Base-by-base conservation (phyloP, 2,113 vertebrate genomes). In the Neotoma lepida region DNA sequence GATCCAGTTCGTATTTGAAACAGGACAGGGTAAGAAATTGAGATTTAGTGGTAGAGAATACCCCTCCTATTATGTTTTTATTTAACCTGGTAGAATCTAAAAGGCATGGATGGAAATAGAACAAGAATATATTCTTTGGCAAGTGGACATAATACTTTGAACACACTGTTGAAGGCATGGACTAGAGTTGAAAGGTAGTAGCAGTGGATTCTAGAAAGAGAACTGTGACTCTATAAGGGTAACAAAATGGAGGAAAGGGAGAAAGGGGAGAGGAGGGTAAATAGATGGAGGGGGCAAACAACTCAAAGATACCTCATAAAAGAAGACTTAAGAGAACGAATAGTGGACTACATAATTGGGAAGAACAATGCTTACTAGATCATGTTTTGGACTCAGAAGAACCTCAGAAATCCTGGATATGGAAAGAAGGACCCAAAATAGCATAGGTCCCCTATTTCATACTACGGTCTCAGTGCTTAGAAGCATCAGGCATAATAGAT, bases 101-200 rank as follows among this genome's bases (percentile, higher is more conserved):
- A 95, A 93, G 24, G 68, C n/a, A 28, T 28, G 66, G 78, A n/a
- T 84, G 7, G 15, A 86, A 22, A 17, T 90, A 12, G n/a, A 90
- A 94, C 33, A 51, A 96, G 33, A 61, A 35, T 44, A 91, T 8
- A 82, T 18, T 93, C 35, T 12, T n/a, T 95, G 58, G 63, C 51
- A 74, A 51, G 71, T 56, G 18, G 33, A 71, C 51, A 44, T 18
- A 73, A 15, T 84, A 77, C 76, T 94, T 93, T 93, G 41, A 33
- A 89, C 4, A 33, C 15, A 89, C 12, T 92, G 35, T 64, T 73
- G 73, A 96, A 63, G 63, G 49, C 54, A 68, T 93, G 51, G 56
- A 85, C 93, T 88, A 76, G 87, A 96, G 90, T 18, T 49, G 90
- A n/a, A 70, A 93, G 46, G 39, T 70, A 5, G 18, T 78, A 44